These are phyloP conservation scores for Invenusta paracnida DNA, from an alignment of 2,888 invertebrate genomes.

Conservation along the genomic window DNA sequence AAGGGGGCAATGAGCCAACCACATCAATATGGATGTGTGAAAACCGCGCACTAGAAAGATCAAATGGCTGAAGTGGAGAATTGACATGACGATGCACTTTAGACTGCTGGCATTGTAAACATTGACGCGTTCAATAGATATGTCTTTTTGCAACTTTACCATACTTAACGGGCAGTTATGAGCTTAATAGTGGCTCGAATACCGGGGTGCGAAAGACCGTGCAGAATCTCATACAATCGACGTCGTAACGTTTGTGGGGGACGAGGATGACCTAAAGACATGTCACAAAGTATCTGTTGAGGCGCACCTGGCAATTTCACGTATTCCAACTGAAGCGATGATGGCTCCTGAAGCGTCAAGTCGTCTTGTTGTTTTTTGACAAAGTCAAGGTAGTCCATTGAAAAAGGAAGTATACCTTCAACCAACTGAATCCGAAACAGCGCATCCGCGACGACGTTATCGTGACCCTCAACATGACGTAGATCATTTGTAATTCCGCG, in stretches of 20 bases:
- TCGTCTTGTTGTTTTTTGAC: neutral
- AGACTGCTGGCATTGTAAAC: slow-evolving; percentile 51
- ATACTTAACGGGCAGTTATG: slow-evolving; percentile 31
- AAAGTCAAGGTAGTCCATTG: slow-evolving; percentile 14
- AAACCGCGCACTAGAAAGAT: slow-evolving; percentile 50
- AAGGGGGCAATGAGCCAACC: slow-evolving; percentile 57
- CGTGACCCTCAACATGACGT: neutral
- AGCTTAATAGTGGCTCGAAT: slow-evolving; percentile 31
- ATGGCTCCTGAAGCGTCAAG: neutral
- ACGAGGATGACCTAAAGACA: slow-evolving; percentile 38
- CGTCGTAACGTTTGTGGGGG: slow-evolving; percentile 36
- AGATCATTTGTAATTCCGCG: neutral
- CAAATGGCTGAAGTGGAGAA: slow-evolving; percentile 38
- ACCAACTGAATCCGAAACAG: slow-evolving; percentile 31
- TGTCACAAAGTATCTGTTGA: slow-evolving; percentile 34
- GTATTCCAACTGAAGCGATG: neutral
- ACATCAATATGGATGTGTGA: slow-evolving; percentile 60
- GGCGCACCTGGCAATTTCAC: neutral
- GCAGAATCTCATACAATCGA: neutral
- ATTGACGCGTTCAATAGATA: slow-evolving; percentile 50
- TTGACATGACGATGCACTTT: slow-evolving; percentile 53
- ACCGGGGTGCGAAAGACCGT: slow-evolving; percentile 38
- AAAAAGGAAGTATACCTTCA: neutral
- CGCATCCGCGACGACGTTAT: slow-evolving; percentile 37
- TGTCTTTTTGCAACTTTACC: slow-evolving; percentile 46